Conservation (phyloP, 2,797 vertebrate genomes). For the Takifugu rubripes region DNA sequence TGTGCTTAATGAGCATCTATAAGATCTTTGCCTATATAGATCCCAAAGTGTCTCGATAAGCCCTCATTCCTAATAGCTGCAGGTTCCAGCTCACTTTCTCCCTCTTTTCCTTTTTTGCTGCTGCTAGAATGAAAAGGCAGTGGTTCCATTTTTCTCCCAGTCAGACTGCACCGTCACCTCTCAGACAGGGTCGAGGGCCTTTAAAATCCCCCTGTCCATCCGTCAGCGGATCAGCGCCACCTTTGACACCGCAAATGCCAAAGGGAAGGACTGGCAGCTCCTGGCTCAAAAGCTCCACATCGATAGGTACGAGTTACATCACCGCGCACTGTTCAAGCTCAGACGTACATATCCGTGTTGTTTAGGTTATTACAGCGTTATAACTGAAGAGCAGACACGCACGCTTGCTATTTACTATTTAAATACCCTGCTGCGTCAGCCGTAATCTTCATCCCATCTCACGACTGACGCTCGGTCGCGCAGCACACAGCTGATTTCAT, state of each 20-base stretch:
- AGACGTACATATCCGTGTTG: not conserved
- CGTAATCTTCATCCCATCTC: conserved; percentile 52
- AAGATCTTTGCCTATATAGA: conserved; percentile 32
- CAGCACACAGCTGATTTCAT: conserved; percentile 66
- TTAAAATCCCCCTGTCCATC: conserved; percentile 93
- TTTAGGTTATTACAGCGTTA: conserved; percentile 10
- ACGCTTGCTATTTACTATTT: conserved; percentile 41
- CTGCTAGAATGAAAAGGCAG: conserved; percentile 81
- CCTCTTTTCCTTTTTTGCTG: not conserved
- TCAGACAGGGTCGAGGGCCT: conserved; percentile 88
- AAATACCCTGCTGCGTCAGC: conserved; percentile 22
- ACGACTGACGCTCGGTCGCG: conserved; percentile 46
- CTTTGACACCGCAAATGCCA: conserved; percentile 86
- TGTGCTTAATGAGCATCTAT: conserved; percentile 55
- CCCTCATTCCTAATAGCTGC: conserved; percentile 33
- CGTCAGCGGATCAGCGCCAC: conserved; percentile 91
- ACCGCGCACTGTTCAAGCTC: not conserved
- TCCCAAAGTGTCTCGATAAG: conserved; percentile 39
- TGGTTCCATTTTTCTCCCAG: conserved; percentile 81
- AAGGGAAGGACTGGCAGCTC: conserved; percentile 96
- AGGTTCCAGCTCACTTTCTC: conserved; percentile 6
- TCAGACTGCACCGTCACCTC: conserved; percentile 84
- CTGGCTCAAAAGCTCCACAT: conserved; percentile 90
- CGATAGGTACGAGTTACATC: conserved; percentile 79
- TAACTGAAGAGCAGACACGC: conserved; percentile 10